Base-by-base conservation (phyloP, 2,888 invertebrate species). In the Ganaspis brasiliensis region DNA sequence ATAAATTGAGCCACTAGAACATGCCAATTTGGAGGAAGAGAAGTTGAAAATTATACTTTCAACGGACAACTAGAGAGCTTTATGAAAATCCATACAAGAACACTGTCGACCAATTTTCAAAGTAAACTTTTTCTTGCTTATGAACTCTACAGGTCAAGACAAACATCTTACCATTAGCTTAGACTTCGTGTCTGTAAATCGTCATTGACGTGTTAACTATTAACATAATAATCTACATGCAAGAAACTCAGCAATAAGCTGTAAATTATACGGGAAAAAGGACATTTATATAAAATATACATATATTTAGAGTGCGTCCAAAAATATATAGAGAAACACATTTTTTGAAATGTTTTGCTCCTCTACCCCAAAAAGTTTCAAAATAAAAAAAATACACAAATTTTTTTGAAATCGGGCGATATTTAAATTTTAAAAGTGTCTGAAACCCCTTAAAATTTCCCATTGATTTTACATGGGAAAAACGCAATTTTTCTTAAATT, bases 11-110 rank as follows among this genome's bases (percentile, higher is more conserved):
- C 57, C 24, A 57, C 57, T 57, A 52, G 52, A 31, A 52, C 52
- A 57, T 57, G 57, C 57, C 57, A 57, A 57, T 57, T 57, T 57
- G n/a, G 26, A 57, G 57, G 26, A 26, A 26, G 26, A 57, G 57
- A 57, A 57, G 26, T 26, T 26, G 57, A 57, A 52, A 52, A 52
- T 52, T 52, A 52, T 52, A 14, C 57, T 26, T 57, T 57, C 57
- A 57, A 57, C 24, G 12, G 57, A 57, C 26, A 26, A 24, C 24
- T 57, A 57, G 24, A 56, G 1, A 26, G n/a, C 57, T 57, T 57
- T 57, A 57, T 52, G 26, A 57, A 57, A 57, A 57, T 57, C 57
- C 57, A 57, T 57, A 57, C 57, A 57, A 57, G 57, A 57, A 45
- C n/a, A 45, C 21, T 57, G 57, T 57, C 57, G 57, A 26, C 57